A percentile compares a stretch with the other conserved stretches of the same genome.
Conservation (phyloP, 35 echinoderm and acorn worm species). For the Diadema setosum region DNA sequence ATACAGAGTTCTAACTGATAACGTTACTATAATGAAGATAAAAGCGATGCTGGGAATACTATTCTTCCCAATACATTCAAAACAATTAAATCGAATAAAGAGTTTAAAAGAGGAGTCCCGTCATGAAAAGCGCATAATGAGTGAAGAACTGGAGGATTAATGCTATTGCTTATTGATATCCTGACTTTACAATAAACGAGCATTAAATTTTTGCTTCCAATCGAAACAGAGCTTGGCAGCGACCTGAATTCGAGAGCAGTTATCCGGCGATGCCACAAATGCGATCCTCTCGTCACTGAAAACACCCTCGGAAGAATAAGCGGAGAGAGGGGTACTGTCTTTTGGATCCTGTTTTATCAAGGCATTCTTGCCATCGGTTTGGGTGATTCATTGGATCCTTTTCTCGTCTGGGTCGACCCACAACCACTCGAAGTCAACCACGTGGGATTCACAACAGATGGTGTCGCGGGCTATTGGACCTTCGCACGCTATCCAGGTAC, state of each 20-base stretch:
- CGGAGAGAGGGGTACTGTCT: background rate
- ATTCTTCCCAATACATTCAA: too few relatives aligned
- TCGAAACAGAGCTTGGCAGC: background rate
- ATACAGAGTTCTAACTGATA: too few relatives aligned
- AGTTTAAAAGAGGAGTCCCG: too few relatives aligned
- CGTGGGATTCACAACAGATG: background rate
- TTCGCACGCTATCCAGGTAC: background rate
- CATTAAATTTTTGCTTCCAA: background rate
- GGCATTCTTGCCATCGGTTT: background rate
- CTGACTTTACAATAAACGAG: too few relatives aligned
- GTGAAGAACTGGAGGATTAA: too few relatives aligned
- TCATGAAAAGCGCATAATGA: too few relatives aligned
- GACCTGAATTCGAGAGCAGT: background rate
- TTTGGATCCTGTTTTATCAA: background rate
- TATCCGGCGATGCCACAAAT: background rate
- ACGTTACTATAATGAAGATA: too few relatives aligned
- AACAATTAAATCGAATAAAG: too few relatives aligned
- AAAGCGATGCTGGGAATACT: too few relatives aligned
- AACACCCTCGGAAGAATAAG: background rate
- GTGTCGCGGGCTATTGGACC: background rate
- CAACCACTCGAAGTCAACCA: background rate
- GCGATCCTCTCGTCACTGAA: background rate
- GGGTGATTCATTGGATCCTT: background rate
- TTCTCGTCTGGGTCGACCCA: background rate
- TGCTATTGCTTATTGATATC: too few relatives aligned